Conservation (phyloP, 2,113 vertebrate genomes). For the Petaurus breviceps region DNA sequence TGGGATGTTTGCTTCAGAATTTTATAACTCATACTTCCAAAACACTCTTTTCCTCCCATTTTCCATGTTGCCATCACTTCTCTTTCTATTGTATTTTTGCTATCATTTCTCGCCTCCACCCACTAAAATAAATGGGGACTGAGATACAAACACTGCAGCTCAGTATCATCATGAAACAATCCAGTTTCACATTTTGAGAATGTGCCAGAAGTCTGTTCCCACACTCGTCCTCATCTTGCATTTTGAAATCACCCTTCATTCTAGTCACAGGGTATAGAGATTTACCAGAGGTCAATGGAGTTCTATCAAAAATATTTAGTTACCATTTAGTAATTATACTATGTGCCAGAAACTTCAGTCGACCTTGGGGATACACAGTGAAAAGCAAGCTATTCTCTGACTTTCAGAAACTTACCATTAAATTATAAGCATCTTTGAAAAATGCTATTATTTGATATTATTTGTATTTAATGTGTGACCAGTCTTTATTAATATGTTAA, state of each 20-base stretch:
- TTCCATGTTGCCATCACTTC: background rate
- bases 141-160: background rate
- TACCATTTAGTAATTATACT: background rate
- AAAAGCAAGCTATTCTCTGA: background rate
- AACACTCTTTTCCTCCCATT: background rate
- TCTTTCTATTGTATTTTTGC: background rate
- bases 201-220: background rate
- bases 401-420: background rate
- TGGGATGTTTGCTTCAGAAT: background rate
- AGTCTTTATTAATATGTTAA: background rate
- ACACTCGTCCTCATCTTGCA: background rate
- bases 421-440: background rate
- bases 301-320: background rate
- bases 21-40: background rate
- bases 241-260: background rate
- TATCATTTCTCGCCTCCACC: background rate
- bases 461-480: background rate
- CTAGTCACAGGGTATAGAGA: background rate
- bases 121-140: background rate
- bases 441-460: background rate
- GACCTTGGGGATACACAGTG: background rate
- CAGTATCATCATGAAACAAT: background rate
- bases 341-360: background rate
- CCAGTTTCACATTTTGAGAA: background rate
- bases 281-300: background rate